Evolutionary conservation across 1,140 invertebrate genomes (phyloP).

Genomic region (Drosophila subpulchrella): DNA sequence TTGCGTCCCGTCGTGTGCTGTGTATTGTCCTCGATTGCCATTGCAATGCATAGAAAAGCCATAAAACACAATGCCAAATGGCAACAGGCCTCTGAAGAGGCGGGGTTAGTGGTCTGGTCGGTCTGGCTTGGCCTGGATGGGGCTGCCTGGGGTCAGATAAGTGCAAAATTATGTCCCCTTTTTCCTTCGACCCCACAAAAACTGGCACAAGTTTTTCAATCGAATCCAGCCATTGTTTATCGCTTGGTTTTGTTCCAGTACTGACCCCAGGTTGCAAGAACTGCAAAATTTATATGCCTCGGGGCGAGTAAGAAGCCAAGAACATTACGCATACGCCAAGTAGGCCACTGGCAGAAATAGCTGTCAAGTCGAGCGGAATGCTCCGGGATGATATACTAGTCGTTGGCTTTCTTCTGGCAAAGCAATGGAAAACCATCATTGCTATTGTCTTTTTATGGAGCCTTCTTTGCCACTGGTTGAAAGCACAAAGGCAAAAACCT

Average conservation of each 20-base stretch:
- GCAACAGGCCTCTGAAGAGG: constrained; percentile 33
- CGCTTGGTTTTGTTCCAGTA: constrained; percentile 36
- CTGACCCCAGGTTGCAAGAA: constrained; percentile 42
- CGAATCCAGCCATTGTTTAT: constrained; percentile 65
- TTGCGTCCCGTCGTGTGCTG: constrained; percentile 14
- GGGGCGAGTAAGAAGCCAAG: constrained; percentile 1
- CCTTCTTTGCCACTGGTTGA: not conserved
- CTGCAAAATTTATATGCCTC: constrained; percentile 46
- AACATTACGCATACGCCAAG: constrained; percentile 52
- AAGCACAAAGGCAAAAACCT: constrained; percentile 34
- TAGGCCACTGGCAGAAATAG: constrained; percentile 36
- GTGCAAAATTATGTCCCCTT: constrained; percentile 71
- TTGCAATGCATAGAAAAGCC: constrained; percentile 73
- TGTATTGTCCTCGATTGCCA: constrained; percentile 52
- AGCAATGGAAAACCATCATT: constrained; percentile 29
- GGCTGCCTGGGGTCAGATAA: constrained; percentile 70
- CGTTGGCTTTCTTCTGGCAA: constrained; percentile 3
- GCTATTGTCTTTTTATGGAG: constrained; percentile 6
- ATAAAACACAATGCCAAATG: constrained; percentile 66
- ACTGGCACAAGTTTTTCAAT: constrained; percentile 71
- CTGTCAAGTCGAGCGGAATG: constrained; percentile 24
- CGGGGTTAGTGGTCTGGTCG: constrained; percentile 4
- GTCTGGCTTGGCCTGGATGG: constrained; percentile 6
- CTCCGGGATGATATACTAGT: not conserved
- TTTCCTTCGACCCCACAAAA: constrained; percentile 17